Base-by-base conservation (phyloP, 1,140 invertebrate species). In the Ptiloglossa arizonensis region DNA sequence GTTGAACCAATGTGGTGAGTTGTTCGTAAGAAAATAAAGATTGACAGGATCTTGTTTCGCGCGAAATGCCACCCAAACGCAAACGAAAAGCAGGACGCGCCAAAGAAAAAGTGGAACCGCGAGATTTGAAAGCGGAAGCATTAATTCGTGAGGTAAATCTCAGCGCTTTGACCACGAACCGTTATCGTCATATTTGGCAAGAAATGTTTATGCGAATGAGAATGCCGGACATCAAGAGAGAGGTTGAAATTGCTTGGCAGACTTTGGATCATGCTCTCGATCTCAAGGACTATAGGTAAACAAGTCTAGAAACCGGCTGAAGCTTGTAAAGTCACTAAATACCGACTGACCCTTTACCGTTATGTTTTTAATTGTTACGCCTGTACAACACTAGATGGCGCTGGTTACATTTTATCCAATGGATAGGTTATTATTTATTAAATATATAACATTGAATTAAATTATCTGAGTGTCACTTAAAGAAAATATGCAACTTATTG, bases 231-330 rank as follows among this genome's bases (percentile, higher is more conserved):
- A 86, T 91, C 8, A 80, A 56, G 29, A 81, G 87, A 54, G 83
- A 89, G 22, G 32, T 91, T 2, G 80, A 87, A 46, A 79, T 88
- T 9, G 81, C 79, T 0, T 87, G 85, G 79, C 87, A 80, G n/a
- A 88, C 84, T 17, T 91, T 92, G 50, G 87, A 93, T 24, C 89
- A 86, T n/a, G 80, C 83, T 11, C 24, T 92, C 27, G 91, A 92
- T 63, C 84, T 88, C 68, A 90, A 91, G 79, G 80, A 91, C 69
- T 88, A 89, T 68, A 88, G 90, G 91, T 89, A 50, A 41, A 13
- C 11, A 11, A 41, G 41, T 41, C 41, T 2, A 41, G 13, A 11
- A 41, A 9, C 13, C 41, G 11, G 0, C 41, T 41, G 41, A n/a
- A n/a, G n/a, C n/a, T n/a, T n/a, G n/a, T n/a, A n/a, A n/a, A n/a